Base-by-base conservation (phyloP, 2,797 vertebrate genomes). In the Nyctibius grandis region DNA sequence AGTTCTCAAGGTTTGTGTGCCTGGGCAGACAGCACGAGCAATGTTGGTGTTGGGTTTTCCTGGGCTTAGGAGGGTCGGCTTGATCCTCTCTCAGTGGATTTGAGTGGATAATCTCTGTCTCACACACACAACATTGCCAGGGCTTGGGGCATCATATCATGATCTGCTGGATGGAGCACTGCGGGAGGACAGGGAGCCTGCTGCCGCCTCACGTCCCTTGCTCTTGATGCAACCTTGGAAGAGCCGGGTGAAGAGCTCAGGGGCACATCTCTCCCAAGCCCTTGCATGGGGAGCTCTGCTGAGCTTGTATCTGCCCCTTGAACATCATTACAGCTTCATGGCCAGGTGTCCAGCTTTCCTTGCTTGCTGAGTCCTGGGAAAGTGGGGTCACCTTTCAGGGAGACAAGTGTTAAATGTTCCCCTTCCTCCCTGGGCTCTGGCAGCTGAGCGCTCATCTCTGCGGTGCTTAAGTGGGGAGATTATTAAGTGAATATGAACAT, bases 401-500 rank as follows among this genome's bases (percentile, higher is more conserved):
- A 76, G n/a, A 92, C 51, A 63, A 85, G 20, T 34, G 69, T 93
- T 89, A 92, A 95, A 72, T 3, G 9, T 29, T 92, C 72, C 76
- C 5, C 74, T 91, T 85, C 12, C 33, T 83, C 42, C n/a, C 6
- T 9, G 3, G 73, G 54, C 75, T 84, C 92, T 91, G 92, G 90
- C 91, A 87, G 45, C 2, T 3, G 4, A 91, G 36, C 2, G 0
- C 47, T 93, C 79, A n/a, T 83, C 72, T 56, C 75, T 48, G 40
- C 1, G 0, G 60, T 93, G 92, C 82, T 75, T 93, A 73, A 92
- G 78, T 94, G 86, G 89, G 59, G 72, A 93, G 94, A 76, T 94
- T 88, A 89, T 91, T 88, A 89, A 92, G 79, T 73, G 87, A 96
- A 29, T 73, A 76, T 93, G 93, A 95, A 90, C 85, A 91, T 96